Conservation (phyloP, 2,888 invertebrate genomes). For the Synanthedon myopaeformis region DNA sequence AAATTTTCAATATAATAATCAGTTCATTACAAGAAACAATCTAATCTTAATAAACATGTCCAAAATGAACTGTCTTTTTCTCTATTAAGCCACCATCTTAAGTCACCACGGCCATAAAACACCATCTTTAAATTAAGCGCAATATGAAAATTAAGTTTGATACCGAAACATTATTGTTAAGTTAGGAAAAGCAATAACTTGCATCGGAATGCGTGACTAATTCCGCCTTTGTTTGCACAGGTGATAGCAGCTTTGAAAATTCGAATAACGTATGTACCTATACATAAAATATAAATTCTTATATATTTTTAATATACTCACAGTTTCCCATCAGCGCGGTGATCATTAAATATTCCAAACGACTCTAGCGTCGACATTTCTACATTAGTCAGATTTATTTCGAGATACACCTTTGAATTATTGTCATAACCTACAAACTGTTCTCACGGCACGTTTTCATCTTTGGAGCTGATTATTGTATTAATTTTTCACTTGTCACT, state of each 20-base stretch:
- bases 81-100: too few species aligned
- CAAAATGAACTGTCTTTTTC: too few species aligned
- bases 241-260: not conserved
- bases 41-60: too few species aligned
- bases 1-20: too few species aligned
- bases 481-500: conserved; percentile 11
- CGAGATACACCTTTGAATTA: conserved; percentile 12
- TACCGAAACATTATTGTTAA: not conserved
- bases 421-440: not conserved
- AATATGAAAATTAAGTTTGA: too few species aligned
- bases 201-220: not conserved
- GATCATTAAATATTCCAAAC: conserved; percentile 42
- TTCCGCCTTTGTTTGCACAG: not conserved
- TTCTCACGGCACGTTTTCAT: conserved; percentile 16
- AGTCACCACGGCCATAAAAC: too few species aligned
- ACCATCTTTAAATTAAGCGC: too few species aligned
- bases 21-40: too few species aligned
- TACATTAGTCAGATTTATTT: conserved; percentile 43
- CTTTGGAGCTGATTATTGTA: conserved; percentile 7
- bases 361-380: conserved; percentile 42
- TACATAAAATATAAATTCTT: not conserved
- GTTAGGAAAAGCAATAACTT: not conserved
- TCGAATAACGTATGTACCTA: too few species aligned
- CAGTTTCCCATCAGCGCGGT: conserved; percentile 61
- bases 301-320: conserved; percentile 26